Evolutionary conservation across 1,140 invertebrate genomes (phyloP), one percentile per base, ranked within the genome.

Genomic region (Gryllus bimaculatus): DNA sequence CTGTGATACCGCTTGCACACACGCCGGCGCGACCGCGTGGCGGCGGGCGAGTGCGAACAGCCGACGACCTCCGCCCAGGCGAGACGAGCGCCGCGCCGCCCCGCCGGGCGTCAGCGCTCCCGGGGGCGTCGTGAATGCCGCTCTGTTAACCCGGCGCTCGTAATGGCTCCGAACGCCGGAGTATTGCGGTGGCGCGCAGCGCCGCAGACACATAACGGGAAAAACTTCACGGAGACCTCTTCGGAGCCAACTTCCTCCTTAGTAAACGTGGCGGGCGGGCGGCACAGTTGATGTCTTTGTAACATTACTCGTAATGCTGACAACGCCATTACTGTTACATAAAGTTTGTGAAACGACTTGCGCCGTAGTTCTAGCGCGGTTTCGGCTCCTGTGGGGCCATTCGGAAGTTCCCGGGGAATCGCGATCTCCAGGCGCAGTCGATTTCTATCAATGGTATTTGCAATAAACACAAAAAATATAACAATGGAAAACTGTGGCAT

Each of bases 261-360:
- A 66, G 54, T 66, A 7, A 18, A 66, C 54, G 54, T 39, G 26
- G 18, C 54, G 54, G 49, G 49, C n/a, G 15, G 18, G 18, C 54
- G 54, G 18, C 54, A 66, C 54, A 66, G 54, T 66, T 66, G 54
- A 66, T 66, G 54, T 66, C 54, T 66, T 66, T 66, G 54, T 66
- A 66, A 66, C 54, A 66, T 66, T 66, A 66, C 54, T 66, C 54
- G 54, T 66, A 66, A 66, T 66, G 54, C 54, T 66, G 54, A 66
- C 54, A 66, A 66, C 54, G 54, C 18, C 54, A 66, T 66, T 66
- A 66, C 54, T 66, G 54, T 66, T 66, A 66, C 54, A 66, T 66
- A 66, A 66, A 66, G 10, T 66, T 66, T 10, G 54, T 66, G 54
- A 18, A 66, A 66, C 54, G 54, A 66, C 54, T 66, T 66, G 54